Evolutionary conservation across 2,113 vertebrate genomes (phyloP).

Genomic region (Numenius arquata): DNA sequence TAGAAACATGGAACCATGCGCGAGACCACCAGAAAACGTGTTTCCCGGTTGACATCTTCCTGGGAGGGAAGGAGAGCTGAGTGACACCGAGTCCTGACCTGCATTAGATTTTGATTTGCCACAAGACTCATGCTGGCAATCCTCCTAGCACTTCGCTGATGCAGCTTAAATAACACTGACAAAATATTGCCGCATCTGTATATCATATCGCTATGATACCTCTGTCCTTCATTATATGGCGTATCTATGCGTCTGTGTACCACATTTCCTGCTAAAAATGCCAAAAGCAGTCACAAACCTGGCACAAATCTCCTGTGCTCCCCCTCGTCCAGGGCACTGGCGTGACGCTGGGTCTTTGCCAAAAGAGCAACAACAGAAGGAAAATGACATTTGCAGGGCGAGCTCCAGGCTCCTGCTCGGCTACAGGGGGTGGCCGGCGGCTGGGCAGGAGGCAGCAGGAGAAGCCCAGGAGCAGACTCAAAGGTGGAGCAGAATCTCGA

Average conservation of each 20-base stretch:
- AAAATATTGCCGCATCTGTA: neutral
- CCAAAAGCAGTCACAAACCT: neutral
- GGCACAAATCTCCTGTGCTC: neutral
- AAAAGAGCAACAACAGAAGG: neutral
- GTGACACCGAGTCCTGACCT: neutral
- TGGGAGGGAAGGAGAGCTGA: neutral
- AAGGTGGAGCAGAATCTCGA: neutral
- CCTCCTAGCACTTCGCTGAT: neutral
- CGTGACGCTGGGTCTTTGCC: neutral
- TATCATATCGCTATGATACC: neutral
- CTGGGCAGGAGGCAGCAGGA: neutral
- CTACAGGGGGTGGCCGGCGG: fast-evolving
- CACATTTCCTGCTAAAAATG: neutral
- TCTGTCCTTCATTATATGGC: neutral
- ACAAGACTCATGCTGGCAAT: neutral
- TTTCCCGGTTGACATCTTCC: neutral
- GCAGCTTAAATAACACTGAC: neutral
- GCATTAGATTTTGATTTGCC: neutral
- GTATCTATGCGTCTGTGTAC: neutral
- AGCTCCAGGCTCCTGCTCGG: neutral
- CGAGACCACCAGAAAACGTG: neutral
- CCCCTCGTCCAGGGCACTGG: neutral
- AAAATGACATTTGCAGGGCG: neutral
- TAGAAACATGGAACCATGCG: fast-evolving
- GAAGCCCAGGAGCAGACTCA: neutral